A percentile compares a stretch with the other conserved stretches of the same genome.
Conservation (phyloP, 2,113 vertebrate genomes). For the Capreolus pygargus region DNA sequence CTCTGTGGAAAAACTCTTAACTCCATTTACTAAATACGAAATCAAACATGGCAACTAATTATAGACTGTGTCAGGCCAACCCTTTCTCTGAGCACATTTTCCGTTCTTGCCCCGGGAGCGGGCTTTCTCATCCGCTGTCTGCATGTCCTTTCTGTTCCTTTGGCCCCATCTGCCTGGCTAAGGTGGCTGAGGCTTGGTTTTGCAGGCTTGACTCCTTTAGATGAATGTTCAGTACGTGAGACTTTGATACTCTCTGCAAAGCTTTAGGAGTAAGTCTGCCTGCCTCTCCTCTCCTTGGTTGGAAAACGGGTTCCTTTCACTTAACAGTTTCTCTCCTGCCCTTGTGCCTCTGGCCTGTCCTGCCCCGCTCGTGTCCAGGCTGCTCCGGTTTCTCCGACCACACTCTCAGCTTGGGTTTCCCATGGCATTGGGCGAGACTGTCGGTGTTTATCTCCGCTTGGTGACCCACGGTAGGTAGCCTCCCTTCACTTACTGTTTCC, state of each 20-base stretch:
- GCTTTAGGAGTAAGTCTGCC: background rate
- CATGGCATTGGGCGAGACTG: fast-evolving
- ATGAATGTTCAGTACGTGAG: background rate
- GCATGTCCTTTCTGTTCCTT: background rate
- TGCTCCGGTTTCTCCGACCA: background rate
- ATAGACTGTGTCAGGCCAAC: background rate
- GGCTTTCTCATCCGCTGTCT: background rate
- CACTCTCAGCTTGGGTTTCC: background rate
- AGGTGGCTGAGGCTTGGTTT: background rate
- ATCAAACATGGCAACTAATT: constrained; percentile 51
- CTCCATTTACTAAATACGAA: constrained; percentile 45
- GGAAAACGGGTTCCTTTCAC: background rate
- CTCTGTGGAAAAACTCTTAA: constrained; percentile 34
- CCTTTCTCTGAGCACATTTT: background rate
- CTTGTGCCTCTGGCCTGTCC: background rate
- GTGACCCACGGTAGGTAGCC: background rate
- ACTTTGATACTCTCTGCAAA: background rate
- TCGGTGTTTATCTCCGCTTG: background rate
- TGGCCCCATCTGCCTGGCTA: background rate
- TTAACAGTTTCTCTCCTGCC: background rate
- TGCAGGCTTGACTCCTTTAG: background rate
- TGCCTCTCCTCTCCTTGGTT: background rate
- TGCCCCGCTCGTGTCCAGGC: background rate
- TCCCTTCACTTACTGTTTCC: background rate
- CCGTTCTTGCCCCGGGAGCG: background rate